Conservation (phyloP, 2,797 vertebrate species). For the Esox masquinongy region DNA sequence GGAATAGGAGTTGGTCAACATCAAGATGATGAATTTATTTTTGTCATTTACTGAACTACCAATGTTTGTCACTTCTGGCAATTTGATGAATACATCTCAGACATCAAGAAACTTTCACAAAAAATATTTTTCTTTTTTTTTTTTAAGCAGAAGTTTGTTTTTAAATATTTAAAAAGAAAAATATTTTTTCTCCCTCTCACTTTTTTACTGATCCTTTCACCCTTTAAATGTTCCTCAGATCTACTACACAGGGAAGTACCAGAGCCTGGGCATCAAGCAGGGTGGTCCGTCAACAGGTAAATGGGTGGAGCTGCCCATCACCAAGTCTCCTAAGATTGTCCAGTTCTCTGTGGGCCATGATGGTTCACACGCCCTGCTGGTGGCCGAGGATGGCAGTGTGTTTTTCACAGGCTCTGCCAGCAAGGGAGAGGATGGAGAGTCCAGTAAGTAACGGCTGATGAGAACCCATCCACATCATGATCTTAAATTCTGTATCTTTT, state of each 20-base stretch:
- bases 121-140: no score
- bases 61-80: no score
- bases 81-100: no score
- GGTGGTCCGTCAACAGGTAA: constrained; percentile 96
- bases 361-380: constrained; percentile 94
- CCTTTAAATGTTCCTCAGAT: constrained; percentile 72
- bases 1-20: no score
- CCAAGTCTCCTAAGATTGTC: constrained; percentile 96
- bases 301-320: constrained; percentile 96
- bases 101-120: neutral
- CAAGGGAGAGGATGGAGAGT: constrained; percentile 98
- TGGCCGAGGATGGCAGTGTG: constrained; percentile 96
- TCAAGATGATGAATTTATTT: no score
- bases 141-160: no score
- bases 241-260: constrained; percentile 99
- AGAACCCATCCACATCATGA: neutral
- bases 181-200: no score
- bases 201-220: constrained; percentile 20
- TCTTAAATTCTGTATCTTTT: neutral
- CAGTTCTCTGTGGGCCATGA: constrained; percentile 98
- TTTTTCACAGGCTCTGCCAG: constrained; percentile 98
- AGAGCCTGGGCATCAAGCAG: constrained; percentile 98
- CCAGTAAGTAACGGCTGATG: constrained; percentile 77
- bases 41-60: no score
- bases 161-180: no score